These are phyloP conservation scores for Enteromius unitaeniatus DNA, from an alignment of 2,797 vertebrate genomes.

Conservation along the genomic window DNA sequence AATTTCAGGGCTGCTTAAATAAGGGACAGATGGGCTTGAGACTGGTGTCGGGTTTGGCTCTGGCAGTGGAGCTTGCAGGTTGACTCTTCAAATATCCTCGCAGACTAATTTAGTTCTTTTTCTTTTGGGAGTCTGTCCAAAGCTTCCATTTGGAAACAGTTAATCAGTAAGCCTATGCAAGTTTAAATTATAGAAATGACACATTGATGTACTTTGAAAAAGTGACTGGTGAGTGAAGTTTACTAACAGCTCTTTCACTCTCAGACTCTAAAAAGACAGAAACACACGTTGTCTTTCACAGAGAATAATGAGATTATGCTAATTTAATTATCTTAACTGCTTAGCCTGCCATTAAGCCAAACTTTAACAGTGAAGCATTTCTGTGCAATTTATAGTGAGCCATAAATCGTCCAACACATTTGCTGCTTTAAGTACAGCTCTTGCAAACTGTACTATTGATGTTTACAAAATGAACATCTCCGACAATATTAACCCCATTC, in stretches of 20 bases:
- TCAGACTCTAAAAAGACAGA: neutral
- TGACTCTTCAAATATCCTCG: neutral
- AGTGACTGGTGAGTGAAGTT: neutral
- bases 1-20: constrained; percentile 8
- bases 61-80: constrained; percentile 22
- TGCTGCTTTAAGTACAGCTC: neutral
- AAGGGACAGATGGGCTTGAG: neutral
- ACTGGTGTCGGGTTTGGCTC: constrained; percentile 26
- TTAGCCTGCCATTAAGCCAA: neutral
- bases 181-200: constrained; percentile 24
- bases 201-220: constrained; percentile 1
- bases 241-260: constrained; percentile 6
- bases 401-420: neutral
- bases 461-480: neutral
- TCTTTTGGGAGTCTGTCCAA: constrained; percentile 25
- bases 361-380: neutral
- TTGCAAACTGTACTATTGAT: neutral
- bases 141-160: constrained; percentile 23
- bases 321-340: constrained; percentile 28
- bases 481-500: neutral
- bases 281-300: neutral
- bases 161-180: neutral
- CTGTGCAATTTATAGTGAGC: neutral
- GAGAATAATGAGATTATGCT: constrained; percentile 18
- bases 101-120: neutral